Evolutionary conservation across 2,113 vertebrate species (phyloP).

Genomic region (Nibea albiflora): DNA sequence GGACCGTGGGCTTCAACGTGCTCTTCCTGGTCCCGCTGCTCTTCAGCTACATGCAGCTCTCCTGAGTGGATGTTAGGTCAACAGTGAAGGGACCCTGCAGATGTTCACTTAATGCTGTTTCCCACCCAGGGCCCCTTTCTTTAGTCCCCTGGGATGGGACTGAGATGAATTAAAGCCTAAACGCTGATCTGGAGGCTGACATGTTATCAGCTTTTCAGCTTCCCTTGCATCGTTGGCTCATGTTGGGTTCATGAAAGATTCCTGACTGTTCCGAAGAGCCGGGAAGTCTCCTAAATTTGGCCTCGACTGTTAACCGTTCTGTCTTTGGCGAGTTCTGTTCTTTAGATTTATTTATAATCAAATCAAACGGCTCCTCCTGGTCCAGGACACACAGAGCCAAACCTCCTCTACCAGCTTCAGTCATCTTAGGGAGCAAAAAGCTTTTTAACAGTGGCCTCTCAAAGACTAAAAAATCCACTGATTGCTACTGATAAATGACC

Average conservation of each 20-base stretch:
- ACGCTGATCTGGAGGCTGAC: conserved; percentile 11
- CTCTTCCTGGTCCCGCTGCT: conserved; percentile 90
- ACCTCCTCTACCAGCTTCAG: conserved; percentile 7
- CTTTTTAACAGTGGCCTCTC: background rate
- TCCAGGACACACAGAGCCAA: background rate
- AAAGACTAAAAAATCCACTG: conserved; percentile 15
- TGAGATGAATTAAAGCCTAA: conserved; percentile 8
- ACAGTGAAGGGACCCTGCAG: background rate
- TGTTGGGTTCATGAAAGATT: background rate
- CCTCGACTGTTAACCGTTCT: background rate
- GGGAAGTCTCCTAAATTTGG: background rate
- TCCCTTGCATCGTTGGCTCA: background rate
- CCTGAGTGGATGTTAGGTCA: conserved; percentile 72
- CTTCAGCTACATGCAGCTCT: conserved; percentile 85
- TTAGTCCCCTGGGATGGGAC: background rate
- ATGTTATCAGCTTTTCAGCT: background rate
- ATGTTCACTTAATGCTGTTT: background rate
- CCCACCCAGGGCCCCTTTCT: background rate
- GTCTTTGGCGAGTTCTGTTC: background rate
- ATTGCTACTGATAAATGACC: conserved; percentile 15
- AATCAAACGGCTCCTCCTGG: background rate
- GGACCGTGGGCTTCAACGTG: conserved; percentile 90
- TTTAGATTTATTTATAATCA: conserved; percentile 11
- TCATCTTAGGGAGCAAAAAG: background rate
- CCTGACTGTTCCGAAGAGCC: background rate